phyloP scores from a whole-genome alignment of 2,888 invertebrate species.

The Anticlea derivata region DNA sequence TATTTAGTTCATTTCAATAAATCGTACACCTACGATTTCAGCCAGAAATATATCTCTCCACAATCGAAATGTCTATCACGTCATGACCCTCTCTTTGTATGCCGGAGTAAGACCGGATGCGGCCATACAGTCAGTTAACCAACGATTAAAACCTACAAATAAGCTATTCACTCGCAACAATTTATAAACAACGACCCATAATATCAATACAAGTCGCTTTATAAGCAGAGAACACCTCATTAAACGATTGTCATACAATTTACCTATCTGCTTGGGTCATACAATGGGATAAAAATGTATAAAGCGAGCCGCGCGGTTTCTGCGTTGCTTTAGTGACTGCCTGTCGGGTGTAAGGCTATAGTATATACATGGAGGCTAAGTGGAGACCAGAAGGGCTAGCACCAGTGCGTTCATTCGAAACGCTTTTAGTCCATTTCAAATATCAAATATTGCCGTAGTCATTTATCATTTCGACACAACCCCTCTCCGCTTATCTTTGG shows the following conservation, averaged over 20 bases:
- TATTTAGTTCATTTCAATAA: no score
- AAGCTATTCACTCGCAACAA: conserved; percentile 57
- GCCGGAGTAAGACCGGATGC: conserved; percentile 60
- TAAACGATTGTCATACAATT: conserved; percentile 66
- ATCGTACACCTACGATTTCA: no score
- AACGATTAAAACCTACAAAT: conserved; percentile 60
- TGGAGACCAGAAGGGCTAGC: conserved; percentile 1
- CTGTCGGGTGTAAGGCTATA: conserved; percentile 20
- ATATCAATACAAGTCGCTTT: conserved; percentile 55
- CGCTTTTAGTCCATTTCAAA: no score
- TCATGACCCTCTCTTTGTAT: conserved; percentile 49
- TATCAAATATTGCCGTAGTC: no score
- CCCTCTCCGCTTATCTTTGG: no score
- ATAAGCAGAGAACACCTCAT: conserved; percentile 67
- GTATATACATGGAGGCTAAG: conserved; percentile 16
- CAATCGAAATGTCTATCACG: conserved; percentile 48
- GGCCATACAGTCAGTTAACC: conserved; percentile 48
- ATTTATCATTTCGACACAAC: no score
- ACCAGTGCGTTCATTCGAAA: not conserved
- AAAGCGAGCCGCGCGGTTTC: conserved; percentile 55
- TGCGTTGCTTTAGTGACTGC: conserved; percentile 41
- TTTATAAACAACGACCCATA: conserved; percentile 57
- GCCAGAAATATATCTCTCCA: conserved; percentile 19
- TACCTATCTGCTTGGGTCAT: conserved; percentile 52
- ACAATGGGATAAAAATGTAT: conserved; percentile 67